Conservation (phyloP, 2,888 invertebrate species). For the Cataglyphis cursor region DNA sequence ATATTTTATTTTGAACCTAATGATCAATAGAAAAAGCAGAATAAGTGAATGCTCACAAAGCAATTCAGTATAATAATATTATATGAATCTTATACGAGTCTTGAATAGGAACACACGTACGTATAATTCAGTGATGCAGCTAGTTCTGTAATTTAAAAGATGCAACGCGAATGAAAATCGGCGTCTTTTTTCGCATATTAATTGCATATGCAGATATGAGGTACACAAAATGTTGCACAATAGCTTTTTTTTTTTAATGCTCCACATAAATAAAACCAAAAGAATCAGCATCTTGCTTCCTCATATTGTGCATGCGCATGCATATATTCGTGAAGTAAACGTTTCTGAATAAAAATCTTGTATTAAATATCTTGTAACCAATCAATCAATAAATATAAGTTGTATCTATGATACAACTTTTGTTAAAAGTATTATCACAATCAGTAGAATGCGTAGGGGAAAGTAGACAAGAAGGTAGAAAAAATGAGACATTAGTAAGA, state of each 20-base stretch:
- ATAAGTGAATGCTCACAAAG: constrained; percentile 22
- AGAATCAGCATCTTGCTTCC: neutral
- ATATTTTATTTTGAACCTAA: constrained; percentile 99
- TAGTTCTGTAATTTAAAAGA: constrained; percentile 50
- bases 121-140: constrained; percentile 39
- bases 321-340: constrained; percentile 19
- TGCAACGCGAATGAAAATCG: constrained; percentile 34
- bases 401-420: neutral
- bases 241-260: neutral
- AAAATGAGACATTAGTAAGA: constrained; percentile 11
- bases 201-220: constrained; percentile 6
- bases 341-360: neutral
- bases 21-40: constrained; percentile 78
- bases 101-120: constrained; percentile 38
- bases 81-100: constrained; percentile 19
- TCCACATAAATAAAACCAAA: neutral
- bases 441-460: neutral
- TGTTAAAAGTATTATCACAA: neutral
- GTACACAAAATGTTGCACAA: neutral
- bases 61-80: constrained; percentile 6
- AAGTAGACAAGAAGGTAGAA: neutral
- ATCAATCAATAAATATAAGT: neutral
- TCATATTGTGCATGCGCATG: constrained; percentile 14
- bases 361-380: neutral
- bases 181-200: neutral